A percentile compares a stretch with the other conserved stretches of the same genome.
phyloP scores from a whole-genome alignment of 2,888 invertebrate species.

The Julus scanicus region DNA sequence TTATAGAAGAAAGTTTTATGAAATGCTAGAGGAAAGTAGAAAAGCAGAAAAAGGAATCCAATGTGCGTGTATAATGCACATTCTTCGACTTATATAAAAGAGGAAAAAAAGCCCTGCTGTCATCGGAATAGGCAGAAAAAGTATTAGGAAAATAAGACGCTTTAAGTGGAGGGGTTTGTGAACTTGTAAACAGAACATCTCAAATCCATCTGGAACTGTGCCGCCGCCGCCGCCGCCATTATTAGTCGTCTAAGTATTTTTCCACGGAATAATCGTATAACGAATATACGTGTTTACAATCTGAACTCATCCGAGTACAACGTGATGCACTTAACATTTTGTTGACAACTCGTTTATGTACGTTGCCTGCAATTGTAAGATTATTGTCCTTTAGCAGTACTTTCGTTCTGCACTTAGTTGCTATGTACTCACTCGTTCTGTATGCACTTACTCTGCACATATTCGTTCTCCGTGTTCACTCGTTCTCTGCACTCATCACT shows the following conservation, averaged over 20 bases:
- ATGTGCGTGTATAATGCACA: slow-evolving; percentile 21
- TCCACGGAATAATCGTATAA: neutral
- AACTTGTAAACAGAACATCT: slow-evolving; percentile 1
- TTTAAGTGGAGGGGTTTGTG: neutral
- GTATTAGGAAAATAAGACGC: slow-evolving; percentile 11
- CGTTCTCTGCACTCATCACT: no score
- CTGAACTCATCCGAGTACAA: no score
- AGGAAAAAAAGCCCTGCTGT: slow-evolving; percentile 6
- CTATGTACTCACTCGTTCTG: no score
- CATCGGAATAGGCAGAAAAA: slow-evolving; percentile 22
- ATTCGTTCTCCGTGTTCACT: no score
- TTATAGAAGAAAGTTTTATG: slow-evolving; percentile 25
- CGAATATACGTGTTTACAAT: neutral
- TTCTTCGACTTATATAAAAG: neutral
- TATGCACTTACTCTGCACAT: no score
- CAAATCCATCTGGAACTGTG: neutral
- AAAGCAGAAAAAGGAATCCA: neutral
- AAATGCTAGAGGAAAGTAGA: slow-evolving; percentile 6
- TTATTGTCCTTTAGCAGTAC: no score
- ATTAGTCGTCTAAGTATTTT: neutral
- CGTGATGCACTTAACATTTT: no score
- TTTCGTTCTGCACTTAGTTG: no score
- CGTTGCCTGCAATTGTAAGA: no score
- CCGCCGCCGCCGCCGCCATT: neutral
- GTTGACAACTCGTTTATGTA: no score